phyloP scores from a whole-genome alignment of 2,888 invertebrate genomes.

The Cryptops parisi region DNA sequence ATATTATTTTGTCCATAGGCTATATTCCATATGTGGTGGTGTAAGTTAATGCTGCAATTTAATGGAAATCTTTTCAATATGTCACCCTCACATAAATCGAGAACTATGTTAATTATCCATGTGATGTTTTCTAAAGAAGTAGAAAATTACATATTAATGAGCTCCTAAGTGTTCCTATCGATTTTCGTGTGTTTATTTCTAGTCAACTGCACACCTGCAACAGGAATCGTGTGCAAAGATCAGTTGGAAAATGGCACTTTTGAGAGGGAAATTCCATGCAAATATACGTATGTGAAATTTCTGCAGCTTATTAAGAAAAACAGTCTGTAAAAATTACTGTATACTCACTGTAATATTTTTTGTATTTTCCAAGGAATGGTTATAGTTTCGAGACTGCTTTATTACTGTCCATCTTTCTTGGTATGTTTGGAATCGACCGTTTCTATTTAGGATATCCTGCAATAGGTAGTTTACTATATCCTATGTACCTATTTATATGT shows the following conservation, averaged over 20 bases:
- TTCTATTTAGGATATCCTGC: constrained; percentile 98
- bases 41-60: too few relatives aligned
- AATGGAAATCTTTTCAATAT: too few relatives aligned
- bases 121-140: too few relatives aligned
- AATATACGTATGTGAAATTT: constrained; percentile 81
- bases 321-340: background rate
- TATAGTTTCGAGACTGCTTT: constrained; percentile 84
- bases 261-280: constrained; percentile 66
- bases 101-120: too few relatives aligned
- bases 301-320: too few relatives aligned
- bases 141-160: too few relatives aligned
- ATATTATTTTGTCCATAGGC: too few relatives aligned
- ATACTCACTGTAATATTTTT: background rate
- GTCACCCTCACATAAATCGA: too few relatives aligned
- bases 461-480: constrained; percentile 44
- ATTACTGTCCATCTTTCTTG: constrained; percentile 85
- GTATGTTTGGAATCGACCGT: constrained; percentile 94
- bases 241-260: constrained; percentile 60
- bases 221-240: constrained; percentile 63
- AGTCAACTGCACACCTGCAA: constrained; percentile 70
- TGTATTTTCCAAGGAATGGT: constrained; percentile 55
- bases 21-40: too few relatives aligned
- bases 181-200: too few relatives aligned
- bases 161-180: too few relatives aligned
- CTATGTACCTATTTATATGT: too few relatives aligned